Evolutionary conservation across 1,140 invertebrate species (phyloP).

Genomic region (Popillia japonica): DNA sequence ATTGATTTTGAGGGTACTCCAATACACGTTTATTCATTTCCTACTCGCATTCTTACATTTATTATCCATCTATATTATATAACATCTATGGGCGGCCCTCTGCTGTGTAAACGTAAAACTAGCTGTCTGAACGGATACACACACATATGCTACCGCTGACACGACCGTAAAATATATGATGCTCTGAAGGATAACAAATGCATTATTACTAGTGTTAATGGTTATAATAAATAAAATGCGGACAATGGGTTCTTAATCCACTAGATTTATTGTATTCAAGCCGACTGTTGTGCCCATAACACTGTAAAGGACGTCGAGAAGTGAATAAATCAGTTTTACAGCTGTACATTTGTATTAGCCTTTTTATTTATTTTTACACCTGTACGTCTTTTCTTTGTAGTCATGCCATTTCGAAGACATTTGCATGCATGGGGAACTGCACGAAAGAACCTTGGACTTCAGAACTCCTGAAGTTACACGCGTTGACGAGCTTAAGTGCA

Average conservation of each 20-base stretch:
- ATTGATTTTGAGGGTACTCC: too few relatives aligned
- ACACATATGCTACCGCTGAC: slow-evolving; percentile 55
- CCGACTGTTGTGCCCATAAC: slow-evolving; percentile 35
- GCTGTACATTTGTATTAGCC: slow-evolving; percentile 51
- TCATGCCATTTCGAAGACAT: neutral
- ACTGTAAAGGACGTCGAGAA: slow-evolving; percentile 53
- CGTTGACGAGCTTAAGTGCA: too few relatives aligned
- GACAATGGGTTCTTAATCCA: slow-evolving; percentile 60
- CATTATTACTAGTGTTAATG: slow-evolving; percentile 62
- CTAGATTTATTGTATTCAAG: slow-evolving; percentile 54
- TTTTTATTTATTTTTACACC: slow-evolving; percentile 51
- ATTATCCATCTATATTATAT: neutral
- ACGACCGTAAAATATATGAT: slow-evolving; percentile 57
- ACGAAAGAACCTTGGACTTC: neutral
- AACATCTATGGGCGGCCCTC: neutral
- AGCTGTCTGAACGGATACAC: slow-evolving; percentile 14
- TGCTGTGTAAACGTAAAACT: neutral
- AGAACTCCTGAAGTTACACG: too few relatives aligned
- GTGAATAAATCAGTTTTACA: slow-evolving; percentile 57
- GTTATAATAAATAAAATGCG: slow-evolving; percentile 60
- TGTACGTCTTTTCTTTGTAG: slow-evolving; percentile 36
- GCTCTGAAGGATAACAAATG: slow-evolving; percentile 60
- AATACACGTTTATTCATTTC: too few relatives aligned
- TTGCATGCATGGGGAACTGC: neutral
- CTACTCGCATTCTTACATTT: too few relatives aligned